A percentile compares a stretch with the other conserved stretches of the same genome.
These are phyloP conservation scores for Dissostichus mawsoni DNA, from an alignment of 2,113 vertebrate genomes.

Conservation along the genomic window DNA sequence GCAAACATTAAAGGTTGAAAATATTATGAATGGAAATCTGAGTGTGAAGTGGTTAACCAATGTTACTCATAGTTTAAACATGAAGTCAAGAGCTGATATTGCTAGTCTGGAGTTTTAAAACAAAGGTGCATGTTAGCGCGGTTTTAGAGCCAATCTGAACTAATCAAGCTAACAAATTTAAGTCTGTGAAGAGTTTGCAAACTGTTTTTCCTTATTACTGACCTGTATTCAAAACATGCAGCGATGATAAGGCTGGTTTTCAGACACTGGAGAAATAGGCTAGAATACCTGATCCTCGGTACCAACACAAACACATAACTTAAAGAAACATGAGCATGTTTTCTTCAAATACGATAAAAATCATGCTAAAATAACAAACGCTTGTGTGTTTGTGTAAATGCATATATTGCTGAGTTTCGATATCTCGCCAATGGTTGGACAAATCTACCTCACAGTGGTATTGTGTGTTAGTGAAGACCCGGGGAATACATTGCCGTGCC, in stretches of 20 bases:
- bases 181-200: too few relatives aligned
- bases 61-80: constrained; percentile 24
- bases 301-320: not conserved
- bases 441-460: too few relatives aligned
- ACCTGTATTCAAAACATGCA: too few relatives aligned
- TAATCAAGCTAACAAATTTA: too few relatives aligned
- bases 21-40: constrained; percentile 1
- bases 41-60: not conserved
- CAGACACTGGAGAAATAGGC: not conserved
- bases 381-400: too few relatives aligned
- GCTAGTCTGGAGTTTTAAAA: not conserved
- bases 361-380: too few relatives aligned
- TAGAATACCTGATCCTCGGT: too few relatives aligned
- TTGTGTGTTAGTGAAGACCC: too few relatives aligned
- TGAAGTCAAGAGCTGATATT: not conserved
- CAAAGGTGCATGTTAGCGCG: not conserved
- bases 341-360: not conserved
- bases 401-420: too few relatives aligned
- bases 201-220: too few relatives aligned
- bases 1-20: constrained; percentile 15
- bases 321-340: not conserved
- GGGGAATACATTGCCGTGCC: too few relatives aligned
- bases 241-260: not conserved
- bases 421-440: too few relatives aligned
- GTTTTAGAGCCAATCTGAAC: accelerated